Conservation (phyloP, 2,797 vertebrate genomes). For the Clarias laeviceps region DNA sequence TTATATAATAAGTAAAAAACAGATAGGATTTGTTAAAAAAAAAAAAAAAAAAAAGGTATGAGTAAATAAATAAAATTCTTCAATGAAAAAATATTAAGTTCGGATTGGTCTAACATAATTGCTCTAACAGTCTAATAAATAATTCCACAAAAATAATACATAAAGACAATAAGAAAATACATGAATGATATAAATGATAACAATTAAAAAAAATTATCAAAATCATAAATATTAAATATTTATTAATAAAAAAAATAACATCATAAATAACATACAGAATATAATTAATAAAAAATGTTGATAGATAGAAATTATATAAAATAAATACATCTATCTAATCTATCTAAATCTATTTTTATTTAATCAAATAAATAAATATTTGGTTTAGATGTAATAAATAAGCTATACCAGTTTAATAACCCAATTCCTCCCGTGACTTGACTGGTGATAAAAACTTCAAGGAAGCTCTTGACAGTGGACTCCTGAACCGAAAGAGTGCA, state of each 20-base stretch:
- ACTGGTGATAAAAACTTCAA: neutral
- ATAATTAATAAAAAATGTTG: too few relatives aligned
- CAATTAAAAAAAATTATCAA: neutral
- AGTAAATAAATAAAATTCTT: too few relatives aligned
- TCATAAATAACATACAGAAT: too few relatives aligned
- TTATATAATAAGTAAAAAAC: too few relatives aligned
- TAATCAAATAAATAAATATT: neutral
- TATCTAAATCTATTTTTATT: too few relatives aligned
- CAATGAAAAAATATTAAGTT: too few relatives aligned
- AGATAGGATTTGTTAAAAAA: too few relatives aligned
- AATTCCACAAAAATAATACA: neutral
- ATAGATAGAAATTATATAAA: too few relatives aligned
- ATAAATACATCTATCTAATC: too few relatives aligned
- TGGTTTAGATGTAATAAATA: neutral
- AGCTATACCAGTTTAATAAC: neutral
- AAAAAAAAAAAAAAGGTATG: too few relatives aligned
- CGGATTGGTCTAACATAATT: too few relatives aligned
- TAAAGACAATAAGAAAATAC: conserved; percentile 67
- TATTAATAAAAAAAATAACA: neutral
- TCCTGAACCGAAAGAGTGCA: neutral
- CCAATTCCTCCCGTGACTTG: neutral
- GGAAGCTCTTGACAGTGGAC: neutral
- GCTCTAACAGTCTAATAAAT: too few relatives aligned
- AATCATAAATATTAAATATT: neutral
- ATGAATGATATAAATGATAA: neutral